A percentile compares a stretch with the other conserved stretches of the same genome.
Conservation (phyloP, 2,797 vertebrate genomes). For the Sphenopsis melanotis region DNA sequence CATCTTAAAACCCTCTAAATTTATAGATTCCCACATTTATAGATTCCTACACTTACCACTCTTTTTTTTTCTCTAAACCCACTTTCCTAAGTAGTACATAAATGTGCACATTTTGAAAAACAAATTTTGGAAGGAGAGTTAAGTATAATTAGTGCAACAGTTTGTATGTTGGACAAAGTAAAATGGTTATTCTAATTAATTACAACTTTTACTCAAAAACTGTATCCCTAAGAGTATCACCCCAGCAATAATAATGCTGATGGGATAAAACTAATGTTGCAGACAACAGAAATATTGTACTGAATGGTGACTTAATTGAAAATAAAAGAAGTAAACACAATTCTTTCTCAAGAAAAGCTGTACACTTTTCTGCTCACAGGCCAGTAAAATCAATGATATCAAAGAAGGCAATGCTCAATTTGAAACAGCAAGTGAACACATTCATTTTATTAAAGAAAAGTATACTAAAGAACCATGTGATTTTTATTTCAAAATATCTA, state of each 20-base stretch:
- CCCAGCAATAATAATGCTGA: background rate
- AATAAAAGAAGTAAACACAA: background rate
- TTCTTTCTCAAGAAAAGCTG: background rate
- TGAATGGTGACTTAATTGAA: background rate
- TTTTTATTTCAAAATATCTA: background rate
- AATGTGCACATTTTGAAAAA: background rate
- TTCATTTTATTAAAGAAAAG: background rate
- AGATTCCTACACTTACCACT: too few relatives aligned
- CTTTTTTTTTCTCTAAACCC: fast-evolving
- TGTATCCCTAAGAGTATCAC: background rate
- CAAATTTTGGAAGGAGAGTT: background rate
- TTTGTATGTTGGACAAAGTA: background rate
- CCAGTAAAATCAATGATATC: background rate
- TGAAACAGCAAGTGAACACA: background rate
- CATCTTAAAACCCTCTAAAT: too few relatives aligned
- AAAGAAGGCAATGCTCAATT: background rate
- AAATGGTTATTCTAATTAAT: background rate
- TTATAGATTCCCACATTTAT: too few relatives aligned
- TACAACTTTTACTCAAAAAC: background rate
- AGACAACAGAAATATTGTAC: background rate
- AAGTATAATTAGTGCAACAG: background rate
- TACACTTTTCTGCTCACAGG: background rate
- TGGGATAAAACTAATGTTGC: background rate
- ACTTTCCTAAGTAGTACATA: background rate
- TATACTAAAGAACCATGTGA: background rate